Evolutionary conservation across 2,888 invertebrate species (phyloP).

Genomic region (Ellobium chinense): DNA sequence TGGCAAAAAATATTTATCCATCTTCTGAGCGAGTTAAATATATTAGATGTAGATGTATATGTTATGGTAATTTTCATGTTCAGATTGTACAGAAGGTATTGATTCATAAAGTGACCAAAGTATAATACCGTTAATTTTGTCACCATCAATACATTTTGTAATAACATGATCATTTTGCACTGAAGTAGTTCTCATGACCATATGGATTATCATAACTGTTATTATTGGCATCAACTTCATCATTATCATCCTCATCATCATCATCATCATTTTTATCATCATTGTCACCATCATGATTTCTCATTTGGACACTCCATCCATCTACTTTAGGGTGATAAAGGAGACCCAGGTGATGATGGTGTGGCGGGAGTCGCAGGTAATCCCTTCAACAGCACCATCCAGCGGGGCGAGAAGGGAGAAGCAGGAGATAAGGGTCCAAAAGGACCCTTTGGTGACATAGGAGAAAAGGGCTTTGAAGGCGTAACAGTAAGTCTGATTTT

Average conservation of each 20-base stretch:
- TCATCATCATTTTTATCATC: not conserved
- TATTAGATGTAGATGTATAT: too few species aligned
- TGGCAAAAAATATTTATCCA: too few species aligned
- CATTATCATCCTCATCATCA: not conserved
- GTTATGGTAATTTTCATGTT: too few species aligned
- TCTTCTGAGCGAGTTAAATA: too few species aligned
- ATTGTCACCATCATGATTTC: not conserved
- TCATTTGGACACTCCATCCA: not conserved
- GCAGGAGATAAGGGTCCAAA: constrained; percentile 39
- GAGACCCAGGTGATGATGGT: constrained; percentile 54
- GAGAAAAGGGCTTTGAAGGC: constrained; percentile 18
- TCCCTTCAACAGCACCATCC: constrained; percentile 20
- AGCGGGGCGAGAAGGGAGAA: constrained; percentile 38
- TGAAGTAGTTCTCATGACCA: too few species aligned
- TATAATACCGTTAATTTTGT: too few species aligned
- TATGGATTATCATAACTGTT: too few species aligned
- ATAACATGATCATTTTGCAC: too few species aligned
- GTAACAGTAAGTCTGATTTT: not conserved
- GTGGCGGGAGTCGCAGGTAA: constrained; percentile 27
- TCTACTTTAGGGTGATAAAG: constrained; percentile 48
- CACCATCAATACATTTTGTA: too few species aligned
- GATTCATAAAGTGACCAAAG: too few species aligned
- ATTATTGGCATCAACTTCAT: too few species aligned
- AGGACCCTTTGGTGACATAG: constrained; percentile 6
- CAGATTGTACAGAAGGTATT: too few species aligned